Conservation (phyloP, 1,140 invertebrate genomes). For the Adoxophyes honmai region DNA sequence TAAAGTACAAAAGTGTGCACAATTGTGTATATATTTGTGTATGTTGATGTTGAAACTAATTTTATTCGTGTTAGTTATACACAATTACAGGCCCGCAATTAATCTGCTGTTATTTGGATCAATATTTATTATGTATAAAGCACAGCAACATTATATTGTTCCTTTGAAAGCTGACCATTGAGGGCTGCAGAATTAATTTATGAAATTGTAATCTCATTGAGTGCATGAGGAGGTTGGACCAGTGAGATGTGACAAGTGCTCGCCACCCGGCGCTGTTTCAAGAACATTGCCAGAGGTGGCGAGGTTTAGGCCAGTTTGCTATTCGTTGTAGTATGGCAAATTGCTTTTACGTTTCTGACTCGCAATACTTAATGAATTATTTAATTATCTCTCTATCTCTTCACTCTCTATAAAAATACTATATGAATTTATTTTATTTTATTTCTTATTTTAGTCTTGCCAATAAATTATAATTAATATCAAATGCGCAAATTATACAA, state of each 20-base stretch:
- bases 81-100: conserved; percentile 1
- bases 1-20: conserved; percentile 72
- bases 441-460: conserved; percentile 64
- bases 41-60: conserved; percentile 26
- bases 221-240: conserved; percentile 49
- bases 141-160: conserved; percentile 33
- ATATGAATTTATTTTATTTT: conserved; percentile 58
- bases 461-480: conserved; percentile 68
- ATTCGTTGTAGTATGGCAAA: conserved; percentile 75
- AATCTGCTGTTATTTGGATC: conserved; percentile 29
- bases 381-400: conserved; percentile 58
- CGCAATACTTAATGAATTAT: conserved; percentile 31
- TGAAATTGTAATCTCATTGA: conserved; percentile 69
- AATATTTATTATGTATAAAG: conserved; percentile 42
- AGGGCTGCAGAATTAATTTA: conserved; percentile 2
- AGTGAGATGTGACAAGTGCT: conserved; percentile 39
- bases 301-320: conserved; percentile 55
- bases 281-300: conserved; percentile 58
- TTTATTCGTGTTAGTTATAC: conserved; percentile 8
- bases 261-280: conserved; percentile 59
- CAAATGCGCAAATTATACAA: conserved; percentile 51
- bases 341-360: conserved; percentile 50
- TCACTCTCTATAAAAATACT: conserved; percentile 68
- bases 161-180: conserved; percentile 3
- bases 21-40: conserved; percentile 71